Evolutionary conservation across 1,140 invertebrate genomes (phyloP).

Genomic region (Luehdorfia chinensis): DNA sequence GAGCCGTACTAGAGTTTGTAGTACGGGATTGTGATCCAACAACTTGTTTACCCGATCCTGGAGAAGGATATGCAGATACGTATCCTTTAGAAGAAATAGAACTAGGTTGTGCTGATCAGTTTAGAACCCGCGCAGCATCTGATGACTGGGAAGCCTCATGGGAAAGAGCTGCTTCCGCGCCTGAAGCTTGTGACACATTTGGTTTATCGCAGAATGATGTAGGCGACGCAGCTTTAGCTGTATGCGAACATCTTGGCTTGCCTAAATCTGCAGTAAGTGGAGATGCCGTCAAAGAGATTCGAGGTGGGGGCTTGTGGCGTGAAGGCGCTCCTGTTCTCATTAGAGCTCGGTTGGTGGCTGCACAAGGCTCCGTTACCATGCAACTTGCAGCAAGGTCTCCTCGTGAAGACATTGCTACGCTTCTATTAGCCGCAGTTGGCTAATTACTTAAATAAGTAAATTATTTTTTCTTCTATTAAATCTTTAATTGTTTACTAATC

Average conservation of each 20-base stretch:
- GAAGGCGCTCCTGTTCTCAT: constrained; percentile 93
- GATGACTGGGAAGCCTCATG: constrained; percentile 50
- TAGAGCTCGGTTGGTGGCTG: constrained; percentile 86
- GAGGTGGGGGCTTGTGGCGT: constrained; percentile 77
- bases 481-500: too few relatives aligned
- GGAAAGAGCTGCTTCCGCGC: constrained; percentile 33
- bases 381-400: constrained; percentile 81
- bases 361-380: constrained; percentile 86
- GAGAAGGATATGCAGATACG: constrained; percentile 85
- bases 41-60: constrained; percentile 86
- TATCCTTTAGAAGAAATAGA: constrained; percentile 94
- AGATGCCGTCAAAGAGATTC: constrained; percentile 81
- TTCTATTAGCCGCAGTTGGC: constrained; percentile 90
- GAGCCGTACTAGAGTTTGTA: constrained; percentile 92
- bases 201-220: constrained; percentile 81
- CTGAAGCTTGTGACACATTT: constrained; percentile 48
- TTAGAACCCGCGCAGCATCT: constrained; percentile 63
- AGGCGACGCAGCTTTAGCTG: constrained; percentile 86
- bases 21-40: constrained; percentile 97
- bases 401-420: constrained; percentile 85
- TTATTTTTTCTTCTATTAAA: too few relatives aligned
- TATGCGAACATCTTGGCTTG: constrained; percentile 91
- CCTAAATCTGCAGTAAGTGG: constrained; percentile 77
- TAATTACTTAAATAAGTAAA: too few relatives aligned
- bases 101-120: constrained; percentile 83